A percentile compares a stretch with the other conserved stretches of the same genome.
Evolutionary conservation across 2,113 vertebrate genomes (phyloP).

Genomic region (Podiceps cristatus): DNA sequence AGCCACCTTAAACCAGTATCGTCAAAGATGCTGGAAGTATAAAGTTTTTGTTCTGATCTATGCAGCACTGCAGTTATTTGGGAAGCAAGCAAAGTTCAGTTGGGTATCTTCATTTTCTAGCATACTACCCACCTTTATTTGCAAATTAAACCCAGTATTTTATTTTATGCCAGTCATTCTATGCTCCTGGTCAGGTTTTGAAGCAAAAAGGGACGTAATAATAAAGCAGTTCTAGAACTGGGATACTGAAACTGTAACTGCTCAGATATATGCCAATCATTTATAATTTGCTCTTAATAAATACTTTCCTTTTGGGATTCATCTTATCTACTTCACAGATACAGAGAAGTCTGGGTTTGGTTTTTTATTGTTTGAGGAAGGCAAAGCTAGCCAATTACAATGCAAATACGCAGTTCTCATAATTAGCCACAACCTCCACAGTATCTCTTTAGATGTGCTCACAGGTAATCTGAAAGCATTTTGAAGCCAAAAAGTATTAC

Average conservation of each 20-base stretch:
- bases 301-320: background rate
- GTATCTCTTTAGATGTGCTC: background rate
- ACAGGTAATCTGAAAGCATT: background rate
- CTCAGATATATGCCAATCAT: background rate
- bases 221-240: background rate
- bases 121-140: background rate
- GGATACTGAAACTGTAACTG: background rate
- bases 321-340: background rate
- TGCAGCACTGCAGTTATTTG: background rate
- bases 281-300: background rate
- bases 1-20: background rate
- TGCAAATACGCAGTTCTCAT: background rate
- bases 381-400: background rate
- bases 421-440: background rate
- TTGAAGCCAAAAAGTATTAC: constrained; percentile 32
- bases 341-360: background rate
- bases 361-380: background rate
- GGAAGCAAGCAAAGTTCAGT: background rate
- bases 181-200: background rate
- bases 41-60: background rate
- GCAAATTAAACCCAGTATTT: background rate
- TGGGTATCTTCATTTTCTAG: background rate
- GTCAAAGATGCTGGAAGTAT: background rate
- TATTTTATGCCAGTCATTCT: background rate
- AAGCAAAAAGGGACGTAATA: constrained; percentile 11